Conservation (phyloP, 2,888 invertebrate species). For the Agonopterix alstromeriana region DNA sequence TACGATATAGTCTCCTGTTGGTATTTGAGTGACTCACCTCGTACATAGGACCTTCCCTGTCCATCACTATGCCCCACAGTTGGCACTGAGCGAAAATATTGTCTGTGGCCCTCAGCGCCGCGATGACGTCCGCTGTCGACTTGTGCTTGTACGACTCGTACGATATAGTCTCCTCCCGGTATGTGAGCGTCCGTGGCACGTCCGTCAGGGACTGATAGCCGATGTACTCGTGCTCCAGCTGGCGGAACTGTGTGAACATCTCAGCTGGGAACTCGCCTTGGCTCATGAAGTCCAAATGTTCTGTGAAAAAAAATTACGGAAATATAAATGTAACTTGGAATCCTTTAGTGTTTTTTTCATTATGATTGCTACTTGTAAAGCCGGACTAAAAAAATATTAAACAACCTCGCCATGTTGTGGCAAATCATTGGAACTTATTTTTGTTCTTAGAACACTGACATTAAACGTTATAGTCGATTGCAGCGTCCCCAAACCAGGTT, state of each 20-base stretch:
- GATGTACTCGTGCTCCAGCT: conserved; percentile 93
- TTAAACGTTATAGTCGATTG: too few relatives aligned
- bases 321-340: background rate
- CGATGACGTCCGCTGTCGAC: conserved; percentile 84
- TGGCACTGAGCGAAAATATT: conserved; percentile 89
- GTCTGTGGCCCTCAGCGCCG: conserved; percentile 80
- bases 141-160: conserved; percentile 78
- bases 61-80: conserved; percentile 87
- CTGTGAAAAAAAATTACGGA: conserved; percentile 48
- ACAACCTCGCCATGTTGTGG: too few relatives aligned
- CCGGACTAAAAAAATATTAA: too few relatives aligned
- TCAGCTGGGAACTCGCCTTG: conserved; percentile 84
- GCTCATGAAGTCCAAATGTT: conserved; percentile 98
- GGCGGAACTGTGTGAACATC: conserved; percentile 89
- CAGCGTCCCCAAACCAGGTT: too few relatives aligned
- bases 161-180: conserved; percentile 79
- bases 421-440: too few relatives aligned
- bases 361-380: background rate
- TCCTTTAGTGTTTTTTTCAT: background rate
- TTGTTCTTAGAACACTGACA: too few relatives aligned
- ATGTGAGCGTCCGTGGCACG: conserved; percentile 89
- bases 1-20: conserved; percentile 75
- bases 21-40: conserved; percentile 82
- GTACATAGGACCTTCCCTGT: conserved; percentile 88
- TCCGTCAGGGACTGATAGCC: conserved; percentile 97